Evolutionary conservation across 1,140 invertebrate genomes (phyloP).

Genomic region (Dendrolimus punctatus): DNA sequence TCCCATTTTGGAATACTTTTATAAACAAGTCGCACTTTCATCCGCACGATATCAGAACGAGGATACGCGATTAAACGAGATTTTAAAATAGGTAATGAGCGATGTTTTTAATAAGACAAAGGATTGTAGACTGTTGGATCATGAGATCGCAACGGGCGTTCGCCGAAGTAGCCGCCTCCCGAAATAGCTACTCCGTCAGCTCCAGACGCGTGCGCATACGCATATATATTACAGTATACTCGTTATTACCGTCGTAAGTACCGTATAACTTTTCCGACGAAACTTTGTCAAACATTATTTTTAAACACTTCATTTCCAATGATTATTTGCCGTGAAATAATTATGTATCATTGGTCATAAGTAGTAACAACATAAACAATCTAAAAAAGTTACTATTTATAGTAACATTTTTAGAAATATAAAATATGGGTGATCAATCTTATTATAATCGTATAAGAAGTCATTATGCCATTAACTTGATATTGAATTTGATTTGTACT

Average conservation of each 20-base stretch:
- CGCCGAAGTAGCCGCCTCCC: slow-evolving; percentile 31
- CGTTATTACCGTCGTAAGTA: slow-evolving; percentile 30
- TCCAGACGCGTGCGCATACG: slow-evolving; percentile 44
- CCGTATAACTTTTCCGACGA: slow-evolving; percentile 30
- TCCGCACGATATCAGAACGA: slow-evolving; percentile 19
- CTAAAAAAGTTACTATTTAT: too few species aligned
- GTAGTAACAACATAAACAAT: neutral
- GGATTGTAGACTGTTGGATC: slow-evolving; percentile 48
- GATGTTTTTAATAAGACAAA: slow-evolving; percentile 64
- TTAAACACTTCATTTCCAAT: slow-evolving; percentile 44
- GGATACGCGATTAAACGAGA: slow-evolving; percentile 17
- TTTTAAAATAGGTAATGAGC: slow-evolving; percentile 46
- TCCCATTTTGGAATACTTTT: slow-evolving; percentile 68
- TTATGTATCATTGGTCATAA: neutral
- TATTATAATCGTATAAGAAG: too few species aligned
- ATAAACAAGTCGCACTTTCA: slow-evolving; percentile 45
- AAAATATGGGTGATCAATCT: too few species aligned
- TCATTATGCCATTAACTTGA: too few species aligned
- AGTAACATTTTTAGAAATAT: too few species aligned
- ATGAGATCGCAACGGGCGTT: slow-evolving; percentile 37
- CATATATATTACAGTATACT: slow-evolving; percentile 27
- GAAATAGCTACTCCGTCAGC: slow-evolving; percentile 63
- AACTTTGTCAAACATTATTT: slow-evolving; percentile 55
- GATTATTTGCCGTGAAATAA: slow-evolving; percentile 9
- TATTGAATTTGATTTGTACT: too few species aligned